phyloP scores from a whole-genome alignment of 2,113 vertebrate species.

The Gila orcuttii region DNA sequence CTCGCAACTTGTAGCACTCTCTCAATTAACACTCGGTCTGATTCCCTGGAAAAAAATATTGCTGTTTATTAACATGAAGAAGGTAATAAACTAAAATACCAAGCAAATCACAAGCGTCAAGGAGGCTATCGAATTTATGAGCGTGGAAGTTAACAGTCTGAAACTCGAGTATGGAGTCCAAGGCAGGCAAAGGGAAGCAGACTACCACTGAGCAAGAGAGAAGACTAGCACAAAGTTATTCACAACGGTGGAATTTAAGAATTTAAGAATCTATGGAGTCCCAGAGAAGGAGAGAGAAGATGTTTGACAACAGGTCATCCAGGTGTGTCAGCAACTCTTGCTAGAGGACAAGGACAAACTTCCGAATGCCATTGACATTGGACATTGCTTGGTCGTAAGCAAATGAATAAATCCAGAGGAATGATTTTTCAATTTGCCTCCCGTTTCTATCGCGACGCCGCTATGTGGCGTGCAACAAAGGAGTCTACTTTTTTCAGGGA shows the following conservation, averaged over 20 bases:
- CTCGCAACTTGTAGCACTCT: not conserved
- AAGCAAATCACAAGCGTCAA: not conserved
- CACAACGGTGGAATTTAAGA: not conserved
- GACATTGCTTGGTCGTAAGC: not conserved
- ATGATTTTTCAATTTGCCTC: not conserved
- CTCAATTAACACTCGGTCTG: not conserved
- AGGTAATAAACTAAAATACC: not conserved
- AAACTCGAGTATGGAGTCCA: not conserved
- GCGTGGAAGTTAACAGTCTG: not conserved
- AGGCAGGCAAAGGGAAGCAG: not conserved
- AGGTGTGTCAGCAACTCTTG: not conserved
- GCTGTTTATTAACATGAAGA: not conserved
- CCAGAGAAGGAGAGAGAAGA: not conserved
- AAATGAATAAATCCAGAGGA: not conserved
- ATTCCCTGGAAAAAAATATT: not conserved
- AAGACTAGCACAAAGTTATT: not conserved
- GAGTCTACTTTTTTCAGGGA: not conserved
- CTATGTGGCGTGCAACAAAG: not conserved
- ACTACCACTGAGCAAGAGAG: not conserved
- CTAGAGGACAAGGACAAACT: not conserved
- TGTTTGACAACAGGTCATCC: not conserved
- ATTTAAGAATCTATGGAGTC: not conserved
- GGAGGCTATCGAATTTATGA: not conserved
- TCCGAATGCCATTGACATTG: not conserved
- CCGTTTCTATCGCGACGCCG: not conserved